Percentiles rank a stretch among this genome's conserved stretches.
Conservation (phyloP, 2,888 invertebrate species). For the Galerucella nymphaeae region DNA sequence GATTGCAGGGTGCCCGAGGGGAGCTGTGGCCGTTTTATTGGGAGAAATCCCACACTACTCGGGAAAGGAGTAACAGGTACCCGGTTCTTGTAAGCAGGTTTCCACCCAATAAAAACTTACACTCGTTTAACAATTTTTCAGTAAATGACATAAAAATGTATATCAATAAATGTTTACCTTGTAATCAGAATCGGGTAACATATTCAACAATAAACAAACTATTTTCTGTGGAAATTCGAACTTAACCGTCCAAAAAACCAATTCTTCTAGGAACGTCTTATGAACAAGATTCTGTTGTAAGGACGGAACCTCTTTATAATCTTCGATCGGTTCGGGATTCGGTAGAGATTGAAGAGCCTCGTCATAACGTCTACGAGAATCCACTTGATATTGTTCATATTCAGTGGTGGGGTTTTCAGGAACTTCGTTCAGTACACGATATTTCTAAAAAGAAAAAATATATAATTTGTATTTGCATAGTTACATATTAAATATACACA, state of each 20-base stretch:
- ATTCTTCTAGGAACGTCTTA: constrained; percentile 89
- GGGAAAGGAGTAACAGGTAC: no score
- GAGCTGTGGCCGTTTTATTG: no score
- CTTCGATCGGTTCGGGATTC: constrained; percentile 75
- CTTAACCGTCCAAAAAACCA: constrained; percentile 98
- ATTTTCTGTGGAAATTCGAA: constrained; percentile 97
- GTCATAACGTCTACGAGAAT: constrained; percentile 81
- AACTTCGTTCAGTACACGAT: constrained; percentile 75
- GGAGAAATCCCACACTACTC: no score
- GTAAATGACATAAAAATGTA: constrained; percentile 66
- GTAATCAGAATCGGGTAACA: constrained; percentile 94
- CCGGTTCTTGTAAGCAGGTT: no score
- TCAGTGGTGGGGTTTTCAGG: constrained; percentile 74
- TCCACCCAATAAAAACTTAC: no score
- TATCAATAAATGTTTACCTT: constrained; percentile 69
- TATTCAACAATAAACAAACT: constrained; percentile 92
- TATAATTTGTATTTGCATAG: background rate
- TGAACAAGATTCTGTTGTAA: constrained; percentile 83
- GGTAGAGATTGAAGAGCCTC: constrained; percentile 85
- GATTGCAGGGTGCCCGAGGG: no score
- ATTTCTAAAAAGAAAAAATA: constrained; percentile 69
- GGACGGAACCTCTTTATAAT: constrained; percentile 84
- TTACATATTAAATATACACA: no score
- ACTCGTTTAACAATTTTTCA: no score
- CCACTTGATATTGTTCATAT: constrained; percentile 78